These are phyloP conservation scores for Eurystomus gularis DNA, from an alignment of 2,113 vertebrate genomes.

Conservation along the genomic window DNA sequence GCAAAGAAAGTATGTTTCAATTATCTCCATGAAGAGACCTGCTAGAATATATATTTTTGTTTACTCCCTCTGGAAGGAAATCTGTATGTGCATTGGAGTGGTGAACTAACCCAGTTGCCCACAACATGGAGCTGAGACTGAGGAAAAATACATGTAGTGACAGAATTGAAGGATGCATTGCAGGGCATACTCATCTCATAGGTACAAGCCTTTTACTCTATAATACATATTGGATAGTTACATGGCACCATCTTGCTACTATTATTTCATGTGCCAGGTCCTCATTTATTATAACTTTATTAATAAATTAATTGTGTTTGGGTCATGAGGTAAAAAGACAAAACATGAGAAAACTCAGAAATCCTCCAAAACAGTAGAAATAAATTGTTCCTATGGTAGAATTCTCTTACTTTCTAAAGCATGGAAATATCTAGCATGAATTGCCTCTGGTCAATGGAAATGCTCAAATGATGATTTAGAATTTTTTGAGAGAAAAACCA, in stretches of 20 bases:
- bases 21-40: neutral
- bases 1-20: neutral
- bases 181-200: neutral
- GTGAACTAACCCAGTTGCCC: neutral
- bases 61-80: neutral
- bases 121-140: neutral
- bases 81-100: neutral
- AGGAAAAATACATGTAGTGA: neutral
- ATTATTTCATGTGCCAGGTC: neutral
- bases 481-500: neutral
- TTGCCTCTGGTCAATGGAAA: neutral
- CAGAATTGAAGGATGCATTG: neutral
- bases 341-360: neutral
- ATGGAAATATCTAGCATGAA: neutral
- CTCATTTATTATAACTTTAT: neutral
- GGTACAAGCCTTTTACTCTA: neutral
- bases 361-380: rapidly evolving
- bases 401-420: neutral
- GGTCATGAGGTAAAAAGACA: neutral
- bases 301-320: neutral
- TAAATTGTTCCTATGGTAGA: neutral
- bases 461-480: neutral
- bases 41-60: neutral
- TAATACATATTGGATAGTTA: neutral
- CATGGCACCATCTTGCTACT: neutral